phyloP scores from a whole-genome alignment of 2,797 vertebrate genomes.

The Pseudocheirus occidentalis region DNA sequence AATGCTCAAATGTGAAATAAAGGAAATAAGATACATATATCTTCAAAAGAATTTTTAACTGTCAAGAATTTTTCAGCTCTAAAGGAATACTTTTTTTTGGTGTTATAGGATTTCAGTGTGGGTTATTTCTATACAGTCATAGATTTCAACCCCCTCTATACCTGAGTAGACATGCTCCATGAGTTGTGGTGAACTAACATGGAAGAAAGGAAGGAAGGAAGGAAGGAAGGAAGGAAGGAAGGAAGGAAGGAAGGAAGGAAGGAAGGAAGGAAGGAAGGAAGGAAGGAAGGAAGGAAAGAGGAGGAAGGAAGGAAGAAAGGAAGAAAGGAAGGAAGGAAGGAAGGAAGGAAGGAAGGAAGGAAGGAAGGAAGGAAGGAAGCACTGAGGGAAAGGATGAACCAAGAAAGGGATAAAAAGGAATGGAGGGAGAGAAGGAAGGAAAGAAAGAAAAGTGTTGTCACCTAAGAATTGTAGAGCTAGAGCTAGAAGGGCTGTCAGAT shows the following conservation, averaged over 20 bases:
- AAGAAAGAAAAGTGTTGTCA: not conserved
- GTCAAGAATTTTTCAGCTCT: not conserved
- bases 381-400: too few species aligned
- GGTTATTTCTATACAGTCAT: not conserved
- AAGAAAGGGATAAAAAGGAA: too few species aligned
- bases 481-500: not conserved
- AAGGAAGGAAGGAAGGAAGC: not conserved
- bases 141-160: not conserved
- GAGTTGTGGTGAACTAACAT: not conserved
- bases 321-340: not conserved
- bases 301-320: too few species aligned
- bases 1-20: conserved; percentile 14
- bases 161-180: not conserved
- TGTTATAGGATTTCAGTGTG: not conserved
- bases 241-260: not conserved
- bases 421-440: not conserved
- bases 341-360: not conserved
- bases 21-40: conserved; percentile 16
- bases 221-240: not conserved
- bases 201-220: not conserved
- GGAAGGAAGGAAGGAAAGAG: too few species aligned
- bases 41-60: conserved; percentile 34
- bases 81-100: not conserved
- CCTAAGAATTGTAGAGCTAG: not conserved
- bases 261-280: not conserved